Percentiles rank a stretch among this genome's conserved stretches.
Evolutionary conservation across 2,797 vertebrate species (phyloP).

Genomic region (Sebastes taczanowskii): DNA sequence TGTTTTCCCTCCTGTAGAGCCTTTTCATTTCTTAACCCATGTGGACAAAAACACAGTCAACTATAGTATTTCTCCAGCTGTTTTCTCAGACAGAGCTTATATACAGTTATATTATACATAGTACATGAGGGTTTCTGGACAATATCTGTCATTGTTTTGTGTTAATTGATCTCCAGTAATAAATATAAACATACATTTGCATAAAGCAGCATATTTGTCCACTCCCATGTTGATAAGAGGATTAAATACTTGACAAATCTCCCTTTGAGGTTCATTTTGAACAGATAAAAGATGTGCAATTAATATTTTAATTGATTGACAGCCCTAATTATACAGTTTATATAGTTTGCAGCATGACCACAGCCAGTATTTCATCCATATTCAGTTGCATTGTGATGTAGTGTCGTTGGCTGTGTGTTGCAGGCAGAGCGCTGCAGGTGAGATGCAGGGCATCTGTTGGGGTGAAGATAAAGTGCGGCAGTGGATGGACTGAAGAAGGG

Average conservation of each 20-base stretch:
- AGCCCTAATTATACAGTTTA: background rate
- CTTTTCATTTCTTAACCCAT: background rate
- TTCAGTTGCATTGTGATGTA: background rate
- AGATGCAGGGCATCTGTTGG: background rate
- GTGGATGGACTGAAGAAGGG: background rate
- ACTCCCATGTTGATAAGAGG: no score
- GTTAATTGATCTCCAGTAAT: no score
- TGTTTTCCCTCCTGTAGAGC: background rate
- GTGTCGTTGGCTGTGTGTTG: background rate
- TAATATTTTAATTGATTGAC: no score
- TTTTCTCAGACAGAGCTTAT: background rate
- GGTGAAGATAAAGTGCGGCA: background rate
- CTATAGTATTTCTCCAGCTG: background rate
- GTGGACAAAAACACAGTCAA: background rate
- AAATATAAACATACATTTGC: no score
- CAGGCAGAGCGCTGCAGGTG: slow-evolving; percentile 20
- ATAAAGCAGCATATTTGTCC: no score
- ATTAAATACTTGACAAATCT: no score
- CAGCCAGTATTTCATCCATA: background rate
- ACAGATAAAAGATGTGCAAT: no score
- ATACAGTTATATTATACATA: background rate
- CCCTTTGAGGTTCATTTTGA: no score
- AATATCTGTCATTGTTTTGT: no score
- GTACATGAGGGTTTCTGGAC: no score
- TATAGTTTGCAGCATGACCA: background rate